Evolutionary conservation across 1,140 invertebrate genomes (phyloP), one percentile per base, ranked within the genome.

Genomic region (Brachionus calyciflorus): DNA sequence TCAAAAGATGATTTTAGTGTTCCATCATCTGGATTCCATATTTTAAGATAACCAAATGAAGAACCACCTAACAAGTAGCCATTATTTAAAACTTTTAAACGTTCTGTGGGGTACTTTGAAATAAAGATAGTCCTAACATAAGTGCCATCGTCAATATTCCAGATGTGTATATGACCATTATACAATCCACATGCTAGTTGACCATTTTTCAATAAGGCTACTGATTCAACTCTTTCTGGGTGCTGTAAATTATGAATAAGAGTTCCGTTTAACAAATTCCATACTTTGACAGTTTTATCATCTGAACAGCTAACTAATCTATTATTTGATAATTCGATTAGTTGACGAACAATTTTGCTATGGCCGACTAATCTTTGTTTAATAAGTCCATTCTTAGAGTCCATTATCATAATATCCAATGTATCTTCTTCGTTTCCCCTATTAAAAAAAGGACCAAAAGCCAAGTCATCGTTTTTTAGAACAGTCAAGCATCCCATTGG

Each of bases 391-490:
- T 2, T 33, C 17, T 57, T 26, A 57, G 53, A 57, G 30, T 57
- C 30, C 30, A 26, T 57, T 57, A 57, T 57, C 14, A 57, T 17
- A 33, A 57, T 57, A 33, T 57, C 53, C 17, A 1, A 57, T 14
- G 24, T 55, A 28, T 55, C 28, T 55, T n/a, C 53, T 30, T 30
- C 24, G 17, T 17, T 53, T 55, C 28, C 33, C 3, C 33, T 37
- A 37, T 37, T 9, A 37, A 37, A 37, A 37, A 3, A 3, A 3
- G 33, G 24, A n/a, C 53, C 53, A 55, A 55, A 28, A 28, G 53
- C 53, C 26, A 55, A 55, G 30, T 53, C 49, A 53, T 53, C 49
- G 24, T 53, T 53, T 21, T 53, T 53, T 53, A 53, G 24, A 53
- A 53, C 19, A 21, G n/a, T 53, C 24, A 53, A 53, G 7, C n/a